Evolutionary conservation across 2,888 invertebrate species (phyloP).

Genomic region (Platycheirus albimanus): DNA sequence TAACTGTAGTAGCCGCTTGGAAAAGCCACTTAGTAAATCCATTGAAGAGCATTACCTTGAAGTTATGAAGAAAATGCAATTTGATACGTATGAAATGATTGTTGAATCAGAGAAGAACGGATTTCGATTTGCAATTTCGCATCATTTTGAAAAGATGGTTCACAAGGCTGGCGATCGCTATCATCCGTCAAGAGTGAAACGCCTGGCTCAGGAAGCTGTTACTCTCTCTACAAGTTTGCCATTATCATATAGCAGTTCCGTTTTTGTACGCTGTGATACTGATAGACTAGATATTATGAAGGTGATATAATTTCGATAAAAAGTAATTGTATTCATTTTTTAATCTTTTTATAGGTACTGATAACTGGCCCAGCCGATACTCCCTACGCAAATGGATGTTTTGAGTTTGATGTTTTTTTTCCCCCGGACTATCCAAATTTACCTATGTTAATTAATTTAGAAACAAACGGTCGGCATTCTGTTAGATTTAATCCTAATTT

Average conservation of each 20-base stretch:
- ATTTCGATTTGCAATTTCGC: constrained; percentile 92
- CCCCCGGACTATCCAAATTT: constrained; percentile 92
- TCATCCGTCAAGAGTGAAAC: constrained; percentile 93
- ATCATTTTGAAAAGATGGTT: constrained; percentile 94
- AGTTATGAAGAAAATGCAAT: constrained; percentile 94
- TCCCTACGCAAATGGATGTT: constrained; percentile 96
- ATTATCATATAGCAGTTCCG: constrained; percentile 95
- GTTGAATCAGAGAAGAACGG: constrained; percentile 89
- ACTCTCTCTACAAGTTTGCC: constrained; percentile 96
- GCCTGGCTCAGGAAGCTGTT: constrained; percentile 97
- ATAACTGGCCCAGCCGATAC: constrained; percentile 96
- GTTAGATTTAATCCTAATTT: constrained; percentile 97
- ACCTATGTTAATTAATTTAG: constrained; percentile 95
- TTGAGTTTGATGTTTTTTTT: constrained; percentile 95
- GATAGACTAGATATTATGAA: constrained; percentile 98
- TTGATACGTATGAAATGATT: constrained; percentile 96
- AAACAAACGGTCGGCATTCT: constrained; percentile 94
- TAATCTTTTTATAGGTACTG: constrained; percentile 91
- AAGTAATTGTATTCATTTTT: constrained; percentile 44
- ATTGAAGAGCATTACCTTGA: constrained; percentile 91
- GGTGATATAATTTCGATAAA: constrained; percentile 83
- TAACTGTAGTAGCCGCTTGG: constrained; percentile 68
- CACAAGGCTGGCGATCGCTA: constrained; percentile 93
- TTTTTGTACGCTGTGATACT: constrained; percentile 97
- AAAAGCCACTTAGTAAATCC: constrained; percentile 84